These are phyloP conservation scores for Andricus grossulariae DNA, from an alignment of 1,140 invertebrate species.

Conservation along the genomic window DNA sequence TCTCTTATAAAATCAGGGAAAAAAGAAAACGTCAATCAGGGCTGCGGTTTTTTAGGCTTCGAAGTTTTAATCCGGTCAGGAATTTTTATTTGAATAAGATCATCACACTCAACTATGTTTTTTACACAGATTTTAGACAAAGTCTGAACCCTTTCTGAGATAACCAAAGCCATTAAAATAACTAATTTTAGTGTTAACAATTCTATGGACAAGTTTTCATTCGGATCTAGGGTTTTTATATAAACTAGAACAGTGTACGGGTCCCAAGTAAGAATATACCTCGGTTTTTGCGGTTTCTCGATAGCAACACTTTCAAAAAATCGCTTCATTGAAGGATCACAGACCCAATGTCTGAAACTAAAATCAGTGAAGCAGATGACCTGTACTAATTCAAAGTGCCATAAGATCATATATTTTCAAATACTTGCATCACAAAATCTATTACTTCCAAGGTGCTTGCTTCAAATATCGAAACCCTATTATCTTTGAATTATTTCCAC, in stretches of 20 bases:
- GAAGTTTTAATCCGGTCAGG: background rate
- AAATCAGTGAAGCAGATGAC: no score
- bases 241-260: constrained; percentile 46
- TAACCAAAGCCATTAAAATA: no score
- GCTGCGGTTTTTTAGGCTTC: background rate
- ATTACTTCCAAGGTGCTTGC: no score
- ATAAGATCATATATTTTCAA: constrained; percentile 46
- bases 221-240: constrained; percentile 36
- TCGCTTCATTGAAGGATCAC: constrained; percentile 47
- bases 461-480: constrained; percentile 36
- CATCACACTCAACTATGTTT: background rate
- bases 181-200: no score
- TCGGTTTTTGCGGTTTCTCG: no score
- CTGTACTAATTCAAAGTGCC: constrained; percentile 52
- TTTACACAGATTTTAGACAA: constrained; percentile 37
- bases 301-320: constrained; percentile 51
- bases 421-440: constrained; percentile 44
- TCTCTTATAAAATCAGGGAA: no score
- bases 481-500: constrained; percentile 37
- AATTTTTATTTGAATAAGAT: no score
- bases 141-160: no score
- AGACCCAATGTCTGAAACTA: no score
- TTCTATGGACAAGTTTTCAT: constrained; percentile 38
- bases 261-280: constrained; percentile 55
- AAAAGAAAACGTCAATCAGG: no score